Evolutionary conservation across 2,113 vertebrate genomes (phyloP).

Genomic region (Gobius niger): DNA sequence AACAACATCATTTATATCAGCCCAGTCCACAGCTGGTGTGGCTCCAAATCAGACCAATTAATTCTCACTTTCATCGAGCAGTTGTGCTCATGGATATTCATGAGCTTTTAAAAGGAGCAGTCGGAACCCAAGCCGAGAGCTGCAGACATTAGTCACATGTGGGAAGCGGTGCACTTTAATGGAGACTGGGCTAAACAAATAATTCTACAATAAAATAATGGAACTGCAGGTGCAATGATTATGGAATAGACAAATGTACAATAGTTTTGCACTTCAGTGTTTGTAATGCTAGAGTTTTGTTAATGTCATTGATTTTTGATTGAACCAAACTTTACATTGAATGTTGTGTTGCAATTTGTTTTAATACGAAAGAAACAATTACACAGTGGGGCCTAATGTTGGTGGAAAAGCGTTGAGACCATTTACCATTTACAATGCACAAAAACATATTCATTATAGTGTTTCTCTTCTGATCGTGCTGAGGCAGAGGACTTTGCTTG

Average conservation of each 20-base stretch:
- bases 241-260: background rate
- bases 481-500: constrained; percentile 29
- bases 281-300: background rate
- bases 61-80: constrained; percentile 50
- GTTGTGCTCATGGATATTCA: constrained; percentile 53
- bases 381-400: background rate
- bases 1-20: constrained; percentile 46
- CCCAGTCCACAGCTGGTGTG: constrained; percentile 41
- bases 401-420: no score
- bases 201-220: constrained; percentile 15
- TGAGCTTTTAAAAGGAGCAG: constrained; percentile 34
- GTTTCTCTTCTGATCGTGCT: constrained; percentile 10
- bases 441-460: constrained; percentile 1
- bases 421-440: background rate
- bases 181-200: constrained; percentile 10
- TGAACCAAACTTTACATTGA: background rate
- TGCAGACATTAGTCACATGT: constrained; percentile 13
- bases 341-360: constrained; percentile 3
- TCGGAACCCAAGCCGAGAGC: constrained; percentile 23
- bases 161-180: constrained; percentile 3
- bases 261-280: constrained; percentile 2
- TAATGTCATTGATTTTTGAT: background rate
- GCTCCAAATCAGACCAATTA: constrained; percentile 57
- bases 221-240: constrained; percentile 2
- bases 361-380: background rate